phyloP scores from a whole-genome alignment of 2,797 vertebrate genomes.

The Acanthornis magna region DNA sequence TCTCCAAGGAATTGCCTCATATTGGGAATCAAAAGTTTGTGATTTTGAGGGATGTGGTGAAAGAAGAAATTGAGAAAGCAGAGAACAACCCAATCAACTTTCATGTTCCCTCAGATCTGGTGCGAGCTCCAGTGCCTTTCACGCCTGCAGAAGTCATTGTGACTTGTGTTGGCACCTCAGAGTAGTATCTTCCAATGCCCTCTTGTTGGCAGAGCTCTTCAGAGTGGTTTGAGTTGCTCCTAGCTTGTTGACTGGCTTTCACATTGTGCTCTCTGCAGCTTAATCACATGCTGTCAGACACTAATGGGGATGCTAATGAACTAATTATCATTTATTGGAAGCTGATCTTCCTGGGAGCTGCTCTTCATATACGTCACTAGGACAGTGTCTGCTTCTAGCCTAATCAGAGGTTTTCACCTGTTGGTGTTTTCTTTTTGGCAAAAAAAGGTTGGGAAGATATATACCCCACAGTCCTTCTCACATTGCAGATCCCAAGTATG shows the following conservation, averaged over 20 bases:
- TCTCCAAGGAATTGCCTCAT: background rate
- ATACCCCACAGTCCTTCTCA: background rate
- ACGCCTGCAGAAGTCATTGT: background rate
- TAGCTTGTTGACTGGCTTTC: background rate
- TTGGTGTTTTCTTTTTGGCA: background rate
- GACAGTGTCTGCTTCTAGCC: background rate
- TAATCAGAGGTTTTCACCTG: background rate
- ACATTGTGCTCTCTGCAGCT: background rate
- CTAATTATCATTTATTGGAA: background rate
- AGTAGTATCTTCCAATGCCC: background rate
- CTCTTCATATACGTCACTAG: background rate
- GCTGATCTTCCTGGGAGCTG: background rate
- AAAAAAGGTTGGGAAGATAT: background rate
- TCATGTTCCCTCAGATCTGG: background rate
- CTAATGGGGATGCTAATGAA: background rate
- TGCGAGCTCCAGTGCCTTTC: background rate
- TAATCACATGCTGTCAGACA: conserved; percentile 5
- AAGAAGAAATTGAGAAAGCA: background rate
- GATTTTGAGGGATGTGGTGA: background rate
- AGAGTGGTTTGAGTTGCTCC: background rate
- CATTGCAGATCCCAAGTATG: background rate
- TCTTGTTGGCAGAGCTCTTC: background rate
- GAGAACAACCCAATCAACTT: background rate
- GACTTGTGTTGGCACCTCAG: background rate
- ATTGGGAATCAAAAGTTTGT: background rate